These are phyloP conservation scores for Thalpophila matura DNA, from an alignment of 2,888 invertebrate species.

Conservation along the genomic window DNA sequence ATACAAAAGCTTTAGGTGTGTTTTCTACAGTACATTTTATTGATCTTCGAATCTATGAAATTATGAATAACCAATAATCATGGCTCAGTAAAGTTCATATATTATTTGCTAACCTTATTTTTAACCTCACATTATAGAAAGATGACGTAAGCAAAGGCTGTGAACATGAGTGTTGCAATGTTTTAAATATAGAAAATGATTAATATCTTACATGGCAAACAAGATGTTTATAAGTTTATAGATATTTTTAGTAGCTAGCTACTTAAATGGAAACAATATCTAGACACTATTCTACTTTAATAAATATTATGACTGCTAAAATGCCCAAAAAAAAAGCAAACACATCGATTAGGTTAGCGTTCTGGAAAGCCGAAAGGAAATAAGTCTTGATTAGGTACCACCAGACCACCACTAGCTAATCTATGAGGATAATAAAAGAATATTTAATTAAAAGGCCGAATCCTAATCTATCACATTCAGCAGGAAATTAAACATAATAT, in stretches of 20 bases:
- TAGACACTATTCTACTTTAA: neutral
- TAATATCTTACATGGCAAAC: constrained; percentile 20
- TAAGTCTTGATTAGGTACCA: neutral
- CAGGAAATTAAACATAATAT: constrained; percentile 13
- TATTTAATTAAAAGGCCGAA: neutral
- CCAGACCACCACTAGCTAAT: neutral
- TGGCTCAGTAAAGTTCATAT: constrained; percentile 12
- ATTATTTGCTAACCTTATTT: constrained; percentile 27
- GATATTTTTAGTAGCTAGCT: neutral
- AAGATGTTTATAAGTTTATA: constrained; percentile 11
- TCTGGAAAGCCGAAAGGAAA: no score
- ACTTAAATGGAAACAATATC: neutral
- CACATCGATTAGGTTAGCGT: neutral
- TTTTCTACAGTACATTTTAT: neutral
- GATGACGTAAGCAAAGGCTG: constrained; percentile 42
- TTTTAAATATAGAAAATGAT: constrained; percentile 51
- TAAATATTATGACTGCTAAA: neutral
- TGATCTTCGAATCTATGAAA: constrained; percentile 1
- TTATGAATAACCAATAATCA: constrained; percentile 2
- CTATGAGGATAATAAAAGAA: neutral
- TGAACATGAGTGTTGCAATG: constrained; percentile 28
- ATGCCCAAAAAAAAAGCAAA: neutral
- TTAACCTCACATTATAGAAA: constrained; percentile 26
- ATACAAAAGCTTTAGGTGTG: neutral
- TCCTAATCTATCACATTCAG: neutral